Conservation (phyloP, 2,888 invertebrate species). For the Ormyrus pomaceus region DNA sequence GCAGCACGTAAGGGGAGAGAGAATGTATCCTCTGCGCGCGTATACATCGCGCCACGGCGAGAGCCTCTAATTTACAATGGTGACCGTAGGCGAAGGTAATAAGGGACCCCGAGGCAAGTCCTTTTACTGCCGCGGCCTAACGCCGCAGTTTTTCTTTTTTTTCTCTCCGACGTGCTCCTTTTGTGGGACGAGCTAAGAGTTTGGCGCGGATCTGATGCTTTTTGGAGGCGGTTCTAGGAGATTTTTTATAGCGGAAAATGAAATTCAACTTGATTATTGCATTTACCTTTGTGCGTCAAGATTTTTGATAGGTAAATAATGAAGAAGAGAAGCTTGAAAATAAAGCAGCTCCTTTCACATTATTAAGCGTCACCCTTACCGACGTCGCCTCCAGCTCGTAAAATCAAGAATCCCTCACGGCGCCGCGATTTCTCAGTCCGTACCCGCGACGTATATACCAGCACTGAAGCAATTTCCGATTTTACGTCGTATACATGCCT, state of each 20-base stretch:
- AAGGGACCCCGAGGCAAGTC: too few relatives aligned
- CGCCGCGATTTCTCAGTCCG: constrained; percentile 18
- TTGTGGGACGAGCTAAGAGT: not conserved
- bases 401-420: not conserved
- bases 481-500: constrained; percentile 33
- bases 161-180: not conserved
- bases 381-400: not conserved
- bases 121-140: not conserved
- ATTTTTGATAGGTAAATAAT: too few relatives aligned
- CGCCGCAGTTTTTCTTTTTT: not conserved
- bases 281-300: too few relatives aligned
- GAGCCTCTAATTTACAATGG: not conserved
- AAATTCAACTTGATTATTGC: too few relatives aligned
- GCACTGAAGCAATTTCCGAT: constrained; percentile 47
- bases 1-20: too few relatives aligned
- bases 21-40: not conserved
- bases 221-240: too few relatives aligned
- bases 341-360: constrained; percentile 11
- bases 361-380: not conserved
- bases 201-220: too few relatives aligned
- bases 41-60: not conserved
- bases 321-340: not conserved
- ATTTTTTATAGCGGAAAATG: too few relatives aligned
- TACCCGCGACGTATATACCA: constrained; percentile 5
- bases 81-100: not conserved